Percentiles rank a stretch among this genome's conserved stretches.
Evolutionary conservation across 1,140 invertebrate species (phyloP).

Genomic region (Branchinecta lindahli): DNA sequence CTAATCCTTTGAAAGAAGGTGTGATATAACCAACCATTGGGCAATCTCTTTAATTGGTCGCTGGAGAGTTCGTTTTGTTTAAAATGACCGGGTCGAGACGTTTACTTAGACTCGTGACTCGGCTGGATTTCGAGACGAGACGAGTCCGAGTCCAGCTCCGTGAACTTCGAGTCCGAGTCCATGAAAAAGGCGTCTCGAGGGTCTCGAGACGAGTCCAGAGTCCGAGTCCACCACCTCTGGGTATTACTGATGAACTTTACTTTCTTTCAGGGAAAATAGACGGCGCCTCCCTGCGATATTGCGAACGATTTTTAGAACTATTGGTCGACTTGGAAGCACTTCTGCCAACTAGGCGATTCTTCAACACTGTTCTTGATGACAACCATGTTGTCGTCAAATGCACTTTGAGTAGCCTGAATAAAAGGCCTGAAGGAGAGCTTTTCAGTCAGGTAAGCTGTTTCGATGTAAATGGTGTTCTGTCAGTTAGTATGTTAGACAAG

Average conservation of each 20-base stretch:
- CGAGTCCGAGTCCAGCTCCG: no score
- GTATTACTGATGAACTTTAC: conserved; percentile 18
- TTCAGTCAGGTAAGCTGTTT: conserved; percentile 61
- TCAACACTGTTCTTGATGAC: conserved; percentile 90
- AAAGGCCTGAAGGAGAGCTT: conserved; percentile 69
- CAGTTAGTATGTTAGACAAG: conserved; percentile 38
- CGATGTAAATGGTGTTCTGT: conserved; percentile 26
- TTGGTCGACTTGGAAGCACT: conserved; percentile 91
- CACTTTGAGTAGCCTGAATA: conserved; percentile 55
- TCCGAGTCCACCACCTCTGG: no score
- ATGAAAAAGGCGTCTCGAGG: no score
- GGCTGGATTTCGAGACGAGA: no score
- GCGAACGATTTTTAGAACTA: conserved; percentile 88
- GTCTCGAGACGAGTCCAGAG: no score
- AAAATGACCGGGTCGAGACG: no score
- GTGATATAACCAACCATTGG: no score
- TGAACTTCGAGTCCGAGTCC: no score
- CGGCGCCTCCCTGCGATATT: conserved; percentile 55
- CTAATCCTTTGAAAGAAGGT: no score
- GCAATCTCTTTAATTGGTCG: no score
- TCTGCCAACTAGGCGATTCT: conserved; percentile 85
- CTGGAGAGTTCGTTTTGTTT: no score
- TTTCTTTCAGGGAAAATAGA: conserved; percentile 35
- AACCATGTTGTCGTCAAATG: conserved; percentile 83
- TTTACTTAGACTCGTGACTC: no score